A percentile compares a stretch with the other conserved stretches of the same genome.
Conservation (phyloP, 2,113 vertebrate genomes). For the Toxotes jaculatrix region DNA sequence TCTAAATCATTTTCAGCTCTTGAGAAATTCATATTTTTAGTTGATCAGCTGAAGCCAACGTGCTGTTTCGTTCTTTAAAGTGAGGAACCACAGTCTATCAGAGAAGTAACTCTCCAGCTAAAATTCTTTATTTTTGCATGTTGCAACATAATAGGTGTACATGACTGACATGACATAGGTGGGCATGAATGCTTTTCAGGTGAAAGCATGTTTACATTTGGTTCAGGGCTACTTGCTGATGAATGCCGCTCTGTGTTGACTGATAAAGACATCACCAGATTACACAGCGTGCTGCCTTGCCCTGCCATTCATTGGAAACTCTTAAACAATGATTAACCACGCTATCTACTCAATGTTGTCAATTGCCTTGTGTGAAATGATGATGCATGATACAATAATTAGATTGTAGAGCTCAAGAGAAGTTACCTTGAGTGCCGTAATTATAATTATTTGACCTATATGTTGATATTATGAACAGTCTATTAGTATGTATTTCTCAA, state of each 20-base stretch:
- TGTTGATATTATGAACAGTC: background rate
- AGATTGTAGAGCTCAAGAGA: background rate
- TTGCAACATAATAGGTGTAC: constrained; percentile 18
- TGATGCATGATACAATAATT: constrained; percentile 5
- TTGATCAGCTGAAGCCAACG: background rate
- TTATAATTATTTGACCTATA: background rate
- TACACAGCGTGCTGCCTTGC: constrained; percentile 33
- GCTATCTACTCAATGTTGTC: constrained; percentile 6
- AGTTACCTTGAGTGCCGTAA: background rate
- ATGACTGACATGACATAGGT: constrained; percentile 7
- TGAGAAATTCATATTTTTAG: background rate
- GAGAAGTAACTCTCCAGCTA: background rate
- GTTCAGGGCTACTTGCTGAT: constrained; percentile 43
- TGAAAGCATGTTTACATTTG: constrained; percentile 63
- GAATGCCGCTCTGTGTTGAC: constrained; percentile 70
- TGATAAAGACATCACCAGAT: constrained; percentile 49
- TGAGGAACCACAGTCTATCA: background rate
- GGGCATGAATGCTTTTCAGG: constrained; percentile 43
- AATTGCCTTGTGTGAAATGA: background rate
- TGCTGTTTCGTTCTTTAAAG: background rate
- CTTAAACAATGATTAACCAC: constrained; percentile 58
- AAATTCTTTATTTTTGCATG: background rate
- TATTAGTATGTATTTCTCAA: background rate
- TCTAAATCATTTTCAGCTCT: too few species aligned
- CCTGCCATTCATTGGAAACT: constrained; percentile 56